Evolutionary conservation across 2,797 vertebrate species (phyloP).

Genomic region (Ceryle rudis): DNA sequence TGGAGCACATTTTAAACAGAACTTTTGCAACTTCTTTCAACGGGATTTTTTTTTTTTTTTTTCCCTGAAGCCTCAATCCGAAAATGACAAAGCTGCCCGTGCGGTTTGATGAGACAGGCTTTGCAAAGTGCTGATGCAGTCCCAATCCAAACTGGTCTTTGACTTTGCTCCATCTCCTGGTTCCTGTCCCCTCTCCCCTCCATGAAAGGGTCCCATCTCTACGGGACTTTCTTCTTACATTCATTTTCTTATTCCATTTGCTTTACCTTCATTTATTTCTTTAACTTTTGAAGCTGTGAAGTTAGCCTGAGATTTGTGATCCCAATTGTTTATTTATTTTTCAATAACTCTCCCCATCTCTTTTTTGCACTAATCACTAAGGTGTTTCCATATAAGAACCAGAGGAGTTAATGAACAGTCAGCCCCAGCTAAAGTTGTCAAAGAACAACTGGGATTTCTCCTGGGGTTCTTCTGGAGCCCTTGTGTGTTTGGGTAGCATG

Average conservation of each 20-base stretch:
- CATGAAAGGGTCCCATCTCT: fast-evolving
- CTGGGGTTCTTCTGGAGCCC: not conserved
- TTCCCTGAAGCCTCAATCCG: not conserved
- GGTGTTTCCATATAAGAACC: not conserved
- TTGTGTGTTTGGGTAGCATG: not conserved
- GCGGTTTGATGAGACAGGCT: not conserved
- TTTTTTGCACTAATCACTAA: not conserved
- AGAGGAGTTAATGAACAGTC: not conserved
- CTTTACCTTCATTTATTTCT: not conserved
- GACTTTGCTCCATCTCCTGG: fast-evolving
- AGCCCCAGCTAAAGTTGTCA: not conserved
- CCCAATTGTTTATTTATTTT: not conserved
- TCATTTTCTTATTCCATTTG: not conserved
- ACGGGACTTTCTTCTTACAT: fast-evolving
- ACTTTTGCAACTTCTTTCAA: not conserved
- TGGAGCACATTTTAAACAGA: fast-evolving
- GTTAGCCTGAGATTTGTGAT: not conserved
- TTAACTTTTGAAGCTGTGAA: not conserved
- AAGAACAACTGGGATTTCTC: not conserved
- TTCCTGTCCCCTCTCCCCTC: not conserved
- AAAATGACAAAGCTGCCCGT: fast-evolving
- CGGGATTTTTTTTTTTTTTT: fast-evolving
- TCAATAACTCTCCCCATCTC: fast-evolving
- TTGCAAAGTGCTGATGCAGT: not conserved
- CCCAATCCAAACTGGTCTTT: not conserved